Evolutionary conservation across 2,888 invertebrate genomes (phyloP).

Genomic region (Acleris cristana): DNA sequence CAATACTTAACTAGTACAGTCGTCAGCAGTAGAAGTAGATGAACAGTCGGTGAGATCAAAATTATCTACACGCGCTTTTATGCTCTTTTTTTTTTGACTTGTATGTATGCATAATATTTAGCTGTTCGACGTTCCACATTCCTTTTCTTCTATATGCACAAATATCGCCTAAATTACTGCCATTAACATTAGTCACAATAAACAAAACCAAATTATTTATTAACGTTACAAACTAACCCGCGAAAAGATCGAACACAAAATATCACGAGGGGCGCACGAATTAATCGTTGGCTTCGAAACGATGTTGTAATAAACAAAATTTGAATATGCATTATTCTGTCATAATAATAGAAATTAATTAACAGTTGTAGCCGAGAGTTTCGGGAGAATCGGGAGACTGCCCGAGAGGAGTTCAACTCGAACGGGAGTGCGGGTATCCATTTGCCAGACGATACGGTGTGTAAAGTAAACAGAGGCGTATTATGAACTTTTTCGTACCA

Average conservation of each 20-base stretch:
- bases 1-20: no score
- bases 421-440: conserved; percentile 12
- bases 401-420: conserved; percentile 9
- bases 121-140: no score
- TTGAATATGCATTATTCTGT: conserved; percentile 23
- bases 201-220: neutral
- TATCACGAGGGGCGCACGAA: conserved; percentile 5
- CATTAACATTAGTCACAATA: neutral
- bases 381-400: conserved; percentile 18
- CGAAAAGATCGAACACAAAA: neutral
- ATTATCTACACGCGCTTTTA: no score
- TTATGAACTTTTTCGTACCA: no score
- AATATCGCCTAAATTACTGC: no score
- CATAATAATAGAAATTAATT: conserved; percentile 26
- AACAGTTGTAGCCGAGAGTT: conserved; percentile 9
- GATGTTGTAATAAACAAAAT: conserved; percentile 7
- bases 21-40: no score
- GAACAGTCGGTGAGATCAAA: no score
- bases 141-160: no score
- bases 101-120: no score
- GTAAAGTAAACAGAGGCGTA: no score
- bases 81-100: no score
- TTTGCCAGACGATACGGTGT: neutral
- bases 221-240: neutral
- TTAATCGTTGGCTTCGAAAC: neutral